Conservation (phyloP, 2,888 invertebrate genomes). For the Gastracanthus pulcherrimus region DNA sequence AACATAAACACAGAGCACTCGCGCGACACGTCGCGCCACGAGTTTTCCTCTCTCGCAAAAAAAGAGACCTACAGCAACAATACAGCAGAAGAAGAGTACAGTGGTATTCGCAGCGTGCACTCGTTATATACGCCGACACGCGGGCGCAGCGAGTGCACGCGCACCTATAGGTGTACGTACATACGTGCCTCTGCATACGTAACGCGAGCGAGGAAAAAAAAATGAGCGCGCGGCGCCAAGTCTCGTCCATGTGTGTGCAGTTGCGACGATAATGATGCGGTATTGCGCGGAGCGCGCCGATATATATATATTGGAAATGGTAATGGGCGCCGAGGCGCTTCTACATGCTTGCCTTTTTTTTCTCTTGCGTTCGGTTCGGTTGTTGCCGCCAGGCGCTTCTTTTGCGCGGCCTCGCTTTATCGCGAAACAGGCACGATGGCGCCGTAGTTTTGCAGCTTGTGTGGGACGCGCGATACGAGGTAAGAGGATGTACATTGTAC, state of each 20-base stretch:
- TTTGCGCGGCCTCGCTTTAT: not conserved
- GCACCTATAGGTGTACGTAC: no score
- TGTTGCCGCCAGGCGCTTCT: not conserved
- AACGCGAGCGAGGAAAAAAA: constrained; percentile 10
- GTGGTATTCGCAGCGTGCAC: not conserved
- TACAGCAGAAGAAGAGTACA: not conserved
- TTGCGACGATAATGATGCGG: constrained; percentile 60
- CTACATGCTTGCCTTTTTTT: not conserved
- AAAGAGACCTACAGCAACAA: not conserved
- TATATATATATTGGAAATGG: constrained; percentile 45
- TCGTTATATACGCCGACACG: not conserved
- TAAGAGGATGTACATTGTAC: no score
- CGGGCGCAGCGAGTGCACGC: not conserved
- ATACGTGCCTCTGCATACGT: not conserved
- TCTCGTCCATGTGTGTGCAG: constrained; percentile 60
- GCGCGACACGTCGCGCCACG: no score
- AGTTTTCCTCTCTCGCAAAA: no score
- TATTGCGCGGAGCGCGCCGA: constrained; percentile 39
- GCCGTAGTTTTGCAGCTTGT: no score
- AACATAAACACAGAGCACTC: not conserved
- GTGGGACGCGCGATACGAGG: no score
- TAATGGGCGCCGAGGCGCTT: not conserved
- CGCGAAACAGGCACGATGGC: not conserved
- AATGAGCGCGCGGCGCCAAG: constrained; percentile 54
- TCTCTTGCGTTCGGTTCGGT: no score